phyloP scores from a whole-genome alignment of 37 sponge, comb jelly and placozoan species.

The Agelas oroides region DNA sequence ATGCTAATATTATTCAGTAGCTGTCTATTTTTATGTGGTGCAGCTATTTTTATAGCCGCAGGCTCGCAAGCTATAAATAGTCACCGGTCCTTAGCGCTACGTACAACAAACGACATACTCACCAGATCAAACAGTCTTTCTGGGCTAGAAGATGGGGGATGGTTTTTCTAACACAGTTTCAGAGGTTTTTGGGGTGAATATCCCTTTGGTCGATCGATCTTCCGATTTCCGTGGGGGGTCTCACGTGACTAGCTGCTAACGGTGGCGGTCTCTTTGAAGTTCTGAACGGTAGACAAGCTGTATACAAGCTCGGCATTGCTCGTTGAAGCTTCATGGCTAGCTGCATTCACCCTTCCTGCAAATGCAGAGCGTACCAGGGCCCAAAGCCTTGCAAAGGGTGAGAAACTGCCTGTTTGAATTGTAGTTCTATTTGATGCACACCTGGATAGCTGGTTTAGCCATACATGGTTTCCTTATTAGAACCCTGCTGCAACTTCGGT shows the following conservation, averaged over 20 bases:
- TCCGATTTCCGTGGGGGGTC: background rate
- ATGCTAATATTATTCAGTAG: constrained; percentile 30
- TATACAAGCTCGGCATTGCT: too few species aligned
- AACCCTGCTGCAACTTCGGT: constrained; percentile 19
- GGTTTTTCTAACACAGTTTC: too few species aligned
- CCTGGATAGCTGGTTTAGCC: background rate
- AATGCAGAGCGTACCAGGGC: constrained; percentile 36
- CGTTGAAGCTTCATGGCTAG: constrained; percentile 4
- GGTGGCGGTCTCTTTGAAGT: background rate
- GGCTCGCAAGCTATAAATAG: constrained; percentile 23
- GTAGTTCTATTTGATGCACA: constrained; percentile 24
- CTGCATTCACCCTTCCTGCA: constrained; percentile 43
- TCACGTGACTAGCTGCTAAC: background rate
- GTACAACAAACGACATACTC: too few species aligned
- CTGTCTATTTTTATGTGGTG: background rate
- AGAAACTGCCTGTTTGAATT: background rate
- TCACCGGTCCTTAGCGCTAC: background rate
- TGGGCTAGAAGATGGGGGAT: too few species aligned
- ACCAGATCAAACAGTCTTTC: too few species aligned
- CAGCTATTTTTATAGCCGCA: background rate
- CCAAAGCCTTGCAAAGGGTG: constrained; percentile 23
- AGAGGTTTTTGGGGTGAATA: too few species aligned
- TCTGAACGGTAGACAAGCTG: too few species aligned
- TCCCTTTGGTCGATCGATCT: too few species aligned
- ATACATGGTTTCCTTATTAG: background rate